A percentile compares a stretch with the other conserved stretches of the same genome.
These are phyloP conservation scores for Nymphicus hollandicus DNA, from an alignment of 2,113 vertebrate species.

Conservation along the genomic window DNA sequence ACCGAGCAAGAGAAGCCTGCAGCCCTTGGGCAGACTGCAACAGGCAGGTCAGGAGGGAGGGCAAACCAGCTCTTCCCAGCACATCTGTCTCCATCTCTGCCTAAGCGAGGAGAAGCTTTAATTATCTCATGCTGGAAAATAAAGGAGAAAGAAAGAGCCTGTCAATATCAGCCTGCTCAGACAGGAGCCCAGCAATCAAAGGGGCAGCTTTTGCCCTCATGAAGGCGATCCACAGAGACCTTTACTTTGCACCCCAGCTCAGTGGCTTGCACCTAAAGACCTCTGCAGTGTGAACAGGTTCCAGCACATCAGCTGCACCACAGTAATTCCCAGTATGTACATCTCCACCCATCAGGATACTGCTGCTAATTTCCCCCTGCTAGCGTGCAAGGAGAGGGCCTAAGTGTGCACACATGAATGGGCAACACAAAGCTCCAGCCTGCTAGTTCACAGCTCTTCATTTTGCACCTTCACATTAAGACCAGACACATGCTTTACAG, in stretches of 20 bases:
- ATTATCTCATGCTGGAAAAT: slow-evolving; percentile 59
- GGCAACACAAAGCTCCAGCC: not conserved
- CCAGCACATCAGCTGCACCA: not conserved
- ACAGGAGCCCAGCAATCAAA: not conserved
- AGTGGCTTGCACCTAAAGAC: not conserved
- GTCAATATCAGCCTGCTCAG: not conserved
- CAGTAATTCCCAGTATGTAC: rapidly evolving
- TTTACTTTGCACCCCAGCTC: not conserved
- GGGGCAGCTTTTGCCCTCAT: not conserved
- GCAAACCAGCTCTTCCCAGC: not conserved
- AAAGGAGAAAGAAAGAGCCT: slow-evolving; percentile 24
- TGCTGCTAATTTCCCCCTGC: not conserved
- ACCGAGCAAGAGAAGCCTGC: not conserved
- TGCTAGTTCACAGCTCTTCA: not conserved
- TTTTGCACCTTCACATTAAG: not conserved
- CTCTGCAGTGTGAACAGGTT: not conserved
- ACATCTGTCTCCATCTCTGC: slow-evolving; percentile 41
- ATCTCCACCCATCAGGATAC: rapidly evolving
- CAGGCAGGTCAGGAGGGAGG: not conserved
- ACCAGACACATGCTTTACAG: not conserved
- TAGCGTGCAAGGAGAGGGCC: too few relatives aligned
- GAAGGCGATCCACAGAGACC: not conserved
- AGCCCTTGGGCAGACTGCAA: not conserved
- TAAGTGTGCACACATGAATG: not conserved
- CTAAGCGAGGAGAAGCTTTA: slow-evolving; percentile 44